Evolutionary conservation across 1,140 invertebrate species (phyloP), one percentile per base, ranked within the genome.

Genomic region (Diorhabda carinulata): DNA sequence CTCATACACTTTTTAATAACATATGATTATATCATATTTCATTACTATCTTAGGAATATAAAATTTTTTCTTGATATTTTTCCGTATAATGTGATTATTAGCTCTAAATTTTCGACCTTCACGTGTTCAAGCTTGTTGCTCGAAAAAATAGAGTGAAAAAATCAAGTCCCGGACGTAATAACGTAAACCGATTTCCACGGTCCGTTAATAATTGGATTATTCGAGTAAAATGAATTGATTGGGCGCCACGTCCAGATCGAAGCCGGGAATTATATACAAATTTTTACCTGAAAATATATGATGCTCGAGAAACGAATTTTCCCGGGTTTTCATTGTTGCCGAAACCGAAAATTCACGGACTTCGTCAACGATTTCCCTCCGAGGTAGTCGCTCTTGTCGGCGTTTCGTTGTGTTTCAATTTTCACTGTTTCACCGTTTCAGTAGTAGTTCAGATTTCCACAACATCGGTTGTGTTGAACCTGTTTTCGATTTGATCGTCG

Each of bases 251-350:
- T 6, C 6, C 47, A 52, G n/a, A 52, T 52, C 47, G 47, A 52
- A 52, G 6, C n/a, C n/a, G 6, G 4, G 47, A n/a, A 6, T 8
- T 8, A 52, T 52, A 52, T 52, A 8, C 47, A 52, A 52, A 52
- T 52, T 52, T 52, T 6, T n/a, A 52, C 47, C 47, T 52, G 47
- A 52, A 52, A 52, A 52, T 52, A 6, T 52, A n/a, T 3, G 47
- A 8, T n/a, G 47, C 47, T n/a, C 6, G n/a, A 52, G 47, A 52
- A 8, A 52, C 47, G 47, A 52, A 52, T 52, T 52, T 52, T 52
- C 47, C 47, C 47, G 47, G 47, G 47, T 52, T 52, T 52, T n/a
- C 47, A 52, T 52, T 52, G 47, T 52, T 52, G 47, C 47, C n/a
- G 47, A 52, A 52, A n/a, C 47, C 47, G 47, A 52, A 52, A 52